Evolutionary conservation across 2,888 invertebrate species (phyloP).

Genomic region (Vanessa cardui): DNA sequence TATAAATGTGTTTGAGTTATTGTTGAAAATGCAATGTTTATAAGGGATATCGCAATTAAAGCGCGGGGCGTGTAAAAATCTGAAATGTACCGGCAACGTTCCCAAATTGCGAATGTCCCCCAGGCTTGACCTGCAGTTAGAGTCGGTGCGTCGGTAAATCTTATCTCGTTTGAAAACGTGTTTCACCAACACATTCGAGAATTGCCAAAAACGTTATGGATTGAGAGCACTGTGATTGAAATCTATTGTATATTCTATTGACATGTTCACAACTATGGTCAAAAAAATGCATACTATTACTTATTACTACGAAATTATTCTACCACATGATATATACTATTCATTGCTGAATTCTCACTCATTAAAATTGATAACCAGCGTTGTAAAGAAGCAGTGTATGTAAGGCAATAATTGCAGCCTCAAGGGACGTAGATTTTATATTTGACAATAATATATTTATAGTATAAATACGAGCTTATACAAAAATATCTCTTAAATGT

Average conservation of each 20-base stretch:
- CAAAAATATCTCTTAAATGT: no score
- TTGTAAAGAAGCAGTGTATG: no score
- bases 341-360: no score
- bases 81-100: constrained; percentile 54
- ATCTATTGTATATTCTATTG: background rate
- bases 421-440: no score
- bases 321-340: no score
- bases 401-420: no score
- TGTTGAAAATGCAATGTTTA: background rate
- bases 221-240: constrained; percentile 2
- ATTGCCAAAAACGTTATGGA: constrained; percentile 5
- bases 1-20: background rate
- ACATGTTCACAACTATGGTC: no score
- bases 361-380: no score
- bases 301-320: no score
- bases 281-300: no score
- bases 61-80: constrained; percentile 54
- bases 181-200: constrained; percentile 36
- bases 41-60: constrained; percentile 45
- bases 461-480: no score
- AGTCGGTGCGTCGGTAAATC: constrained; percentile 50
- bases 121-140: constrained; percentile 51
- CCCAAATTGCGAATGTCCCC: constrained; percentile 55
- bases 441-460: no score
- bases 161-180: constrained; percentile 48